Evolutionary conservation across 2,888 invertebrate species (phyloP).

Genomic region (Noctua janthe): DNA sequence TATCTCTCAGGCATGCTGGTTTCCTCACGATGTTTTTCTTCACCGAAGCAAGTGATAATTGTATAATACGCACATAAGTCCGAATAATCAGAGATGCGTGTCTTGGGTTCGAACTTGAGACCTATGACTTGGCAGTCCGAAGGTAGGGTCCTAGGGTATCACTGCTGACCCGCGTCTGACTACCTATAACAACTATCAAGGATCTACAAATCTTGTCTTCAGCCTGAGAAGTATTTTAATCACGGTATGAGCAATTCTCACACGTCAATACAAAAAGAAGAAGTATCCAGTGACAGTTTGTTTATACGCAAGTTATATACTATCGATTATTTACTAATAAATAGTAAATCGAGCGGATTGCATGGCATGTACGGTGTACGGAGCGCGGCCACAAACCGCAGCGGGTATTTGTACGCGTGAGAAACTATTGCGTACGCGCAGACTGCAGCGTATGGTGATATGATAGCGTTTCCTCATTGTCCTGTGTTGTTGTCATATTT

Average conservation of each 20-base stretch:
- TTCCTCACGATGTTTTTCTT: too few relatives aligned
- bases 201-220: not conserved
- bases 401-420: slow-evolving; percentile 64
- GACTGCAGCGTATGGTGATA: slow-evolving; percentile 27
- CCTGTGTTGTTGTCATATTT: slow-evolving; percentile 10
- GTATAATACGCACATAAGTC: too few relatives aligned
- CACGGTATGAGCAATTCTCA: not conserved
- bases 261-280: not conserved
- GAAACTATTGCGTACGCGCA: slow-evolving; percentile 58
- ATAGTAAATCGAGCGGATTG: slow-evolving; percentile 54
- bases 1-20: too few relatives aligned
- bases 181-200: not conserved
- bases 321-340: slow-evolving; percentile 37
- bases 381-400: slow-evolving; percentile 68
- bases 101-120: too few relatives aligned
- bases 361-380: slow-evolving; percentile 32
- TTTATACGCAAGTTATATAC: slow-evolving; percentile 7
- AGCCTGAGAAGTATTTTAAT: not conserved
- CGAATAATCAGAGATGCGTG: too few relatives aligned
- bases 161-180: too few relatives aligned
- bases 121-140: too few relatives aligned
- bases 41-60: too few relatives aligned
- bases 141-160: too few relatives aligned
- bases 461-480: slow-evolving; percentile 56
- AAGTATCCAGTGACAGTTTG: slow-evolving; percentile 14